Evolutionary conservation across 2,888 invertebrate species (phyloP), one percentile per base, ranked within the genome.

Genomic region (Octodonta nipae): DNA sequence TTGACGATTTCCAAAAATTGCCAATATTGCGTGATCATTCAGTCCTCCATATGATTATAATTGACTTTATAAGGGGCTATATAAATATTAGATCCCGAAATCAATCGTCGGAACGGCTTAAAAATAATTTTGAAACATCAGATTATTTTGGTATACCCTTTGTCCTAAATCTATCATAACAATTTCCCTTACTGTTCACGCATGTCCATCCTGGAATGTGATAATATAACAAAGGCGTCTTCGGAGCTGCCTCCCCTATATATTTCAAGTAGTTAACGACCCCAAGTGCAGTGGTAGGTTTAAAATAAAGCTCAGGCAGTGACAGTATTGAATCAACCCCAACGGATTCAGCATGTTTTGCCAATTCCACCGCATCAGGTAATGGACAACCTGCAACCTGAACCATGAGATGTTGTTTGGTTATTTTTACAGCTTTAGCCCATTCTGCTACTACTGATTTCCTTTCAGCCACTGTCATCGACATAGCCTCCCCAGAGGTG

Each of bases 211-310:
- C 64, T 1, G 87, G 86, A 44, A 85, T 79, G 51, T 88, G 86
- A 52, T 89, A 88, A 54, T 87, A 86, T 15, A 85, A 65, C 26
- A 88, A 68, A 0, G 88, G 88, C 1, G 78, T 72, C 3, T 73
- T 74, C 2, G 49, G 49, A 5, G 47, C 49, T 12, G 44, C 45
- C 24, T 33, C 28, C 13, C 40, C 40, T 13, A 88, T 72, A 27
- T 68, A 51, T 44, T 69, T 68, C 30, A 85, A 63, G 52, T 85
- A 84, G 34, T 66, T 62, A 1, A 77, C 73, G 30, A 85, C 61
- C 20, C 78, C 71, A 4, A 64, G 56, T 0, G 70, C 61, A 1
- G 60, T 67, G 3, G 59, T 58, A 0, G 84, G 84, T 51, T 75
- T 81, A 58, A 79, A 80, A 57, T 81, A 85, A 15, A 85, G 56